Evolutionary conservation across 2,888 invertebrate genomes (phyloP).

Genomic region (Alviniconcha strummeri): DNA sequence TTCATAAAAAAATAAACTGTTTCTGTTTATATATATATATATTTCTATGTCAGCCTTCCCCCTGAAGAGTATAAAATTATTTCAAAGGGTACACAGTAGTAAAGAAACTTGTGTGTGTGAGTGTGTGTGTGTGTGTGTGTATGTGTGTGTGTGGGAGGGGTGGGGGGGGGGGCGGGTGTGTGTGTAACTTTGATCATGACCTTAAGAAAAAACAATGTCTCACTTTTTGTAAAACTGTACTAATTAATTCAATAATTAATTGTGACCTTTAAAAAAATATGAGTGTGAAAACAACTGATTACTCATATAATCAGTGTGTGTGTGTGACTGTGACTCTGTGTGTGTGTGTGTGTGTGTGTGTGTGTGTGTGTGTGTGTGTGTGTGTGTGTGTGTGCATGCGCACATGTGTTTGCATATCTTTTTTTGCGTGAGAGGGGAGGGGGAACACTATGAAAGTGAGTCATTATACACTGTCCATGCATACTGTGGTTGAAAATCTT

Average conservation of each 20-base stretch:
- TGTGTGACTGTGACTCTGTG: neutral
- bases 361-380: conserved; percentile 1
- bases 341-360: neutral
- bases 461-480: no score
- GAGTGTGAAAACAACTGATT: no score
- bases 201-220: neutral
- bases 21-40: no score
- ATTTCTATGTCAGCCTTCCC: no score
- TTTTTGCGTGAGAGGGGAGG: no score
- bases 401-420: no score
- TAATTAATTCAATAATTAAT: neutral
- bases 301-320: neutral
- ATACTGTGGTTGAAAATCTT: no score
- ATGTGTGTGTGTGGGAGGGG: neutral
- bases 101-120: neutral
- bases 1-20: no score
- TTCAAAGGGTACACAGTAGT: no score
- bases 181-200: neutral
- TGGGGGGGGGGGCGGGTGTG: neutral
- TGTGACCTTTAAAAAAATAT: no score
- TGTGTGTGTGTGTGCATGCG: neutral
- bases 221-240: neutral
- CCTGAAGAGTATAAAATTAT: no score
- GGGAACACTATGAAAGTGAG: no score
- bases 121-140: conserved; percentile 7